These are phyloP conservation scores for Cephus pulcher DNA, from an alignment of 2,888 invertebrate species.

Conservation along the genomic window DNA sequence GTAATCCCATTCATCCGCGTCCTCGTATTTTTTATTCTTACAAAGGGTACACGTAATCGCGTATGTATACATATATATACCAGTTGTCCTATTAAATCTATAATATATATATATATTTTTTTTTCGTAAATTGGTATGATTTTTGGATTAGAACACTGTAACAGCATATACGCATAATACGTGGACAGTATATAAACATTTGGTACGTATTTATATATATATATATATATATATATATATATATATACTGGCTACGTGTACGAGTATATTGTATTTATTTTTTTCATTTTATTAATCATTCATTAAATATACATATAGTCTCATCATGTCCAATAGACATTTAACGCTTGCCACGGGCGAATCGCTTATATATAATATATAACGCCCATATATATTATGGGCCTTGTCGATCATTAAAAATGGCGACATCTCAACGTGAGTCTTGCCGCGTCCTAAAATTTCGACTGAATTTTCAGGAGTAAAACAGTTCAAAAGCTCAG, in stretches of 20 bases:
- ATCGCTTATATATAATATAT: not conserved
- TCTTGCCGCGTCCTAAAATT: not conserved
- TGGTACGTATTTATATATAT: not conserved
- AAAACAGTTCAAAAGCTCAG: not conserved
- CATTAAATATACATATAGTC: conserved; percentile 8
- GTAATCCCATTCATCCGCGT: not conserved
- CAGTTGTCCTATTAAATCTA: conserved; percentile 17
- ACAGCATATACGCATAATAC: conserved; percentile 2
- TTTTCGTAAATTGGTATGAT: conserved; percentile 26
- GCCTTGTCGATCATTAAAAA: not conserved
- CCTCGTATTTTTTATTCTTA: not conserved
- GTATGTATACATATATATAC: conserved; percentile 12
- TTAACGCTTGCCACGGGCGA: not conserved
- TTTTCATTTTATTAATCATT: conserved; percentile 5
- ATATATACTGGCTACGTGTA: not conserved
- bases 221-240: not conserved
- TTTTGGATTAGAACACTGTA: conserved; percentile 29
- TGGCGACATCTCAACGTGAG: not conserved
- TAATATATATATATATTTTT: conserved; percentile 5
- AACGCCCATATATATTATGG: not conserved
- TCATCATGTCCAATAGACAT: not conserved
- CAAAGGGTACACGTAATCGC: conserved; percentile 8
- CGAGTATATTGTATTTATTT: conserved; percentile 4
- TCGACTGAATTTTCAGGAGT: not conserved
- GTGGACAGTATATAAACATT: not conserved